Evolutionary conservation across 64 coral and sea anemone genomes (phyloP), one percentile per base, ranked within the genome.

Genomic region (Pachyseris speciosa): DNA sequence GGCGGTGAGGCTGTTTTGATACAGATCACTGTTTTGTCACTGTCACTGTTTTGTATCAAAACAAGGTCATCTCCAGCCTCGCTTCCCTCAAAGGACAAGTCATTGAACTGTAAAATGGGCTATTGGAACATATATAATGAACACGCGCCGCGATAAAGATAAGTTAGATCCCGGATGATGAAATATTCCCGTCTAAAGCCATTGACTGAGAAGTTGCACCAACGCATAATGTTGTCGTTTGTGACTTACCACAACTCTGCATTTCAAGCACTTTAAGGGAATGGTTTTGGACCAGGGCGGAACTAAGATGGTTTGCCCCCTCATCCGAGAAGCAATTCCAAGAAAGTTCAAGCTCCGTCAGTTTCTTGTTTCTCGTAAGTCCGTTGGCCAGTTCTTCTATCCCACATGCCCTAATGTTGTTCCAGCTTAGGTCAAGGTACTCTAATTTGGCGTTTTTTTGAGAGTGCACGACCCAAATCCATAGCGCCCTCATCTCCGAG

Each of bases 361-460:
- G 26, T 20, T 34, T 51, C 17, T 57, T 37, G 32, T 94, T 94
- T 0, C 15, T 47, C 7, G 63, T 29, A 11, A 94, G 74, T 40
- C 85, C 92, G 2, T 57, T 61, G 10, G 84, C 38, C 7, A 94
- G 38, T 13, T 67, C 84, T 28, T 64, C 48, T 9, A 64, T 60
- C 17, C 75, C 85, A 19, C 19, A 17, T 2, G 32, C 37, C 24
- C 64, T 48, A 20, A 94, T 94, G 40, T 72, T 72, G 32, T 88
- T 88, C 85, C 85, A 94, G 85, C 85, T 94, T 16, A 94, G n/a
- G 44, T 83, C 92, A 6, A 94, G 67, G 10, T 8, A 49, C 43
- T 88, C 71, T n/a, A 94, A 8, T 2, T 68, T 69, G n/a, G 26
- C 17, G 51, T 88, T 94, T 30, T 4, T 47, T n/a, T 7, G 43